Conservation (phyloP, 2,113 vertebrate species). For the Hassar affinis region DNA sequence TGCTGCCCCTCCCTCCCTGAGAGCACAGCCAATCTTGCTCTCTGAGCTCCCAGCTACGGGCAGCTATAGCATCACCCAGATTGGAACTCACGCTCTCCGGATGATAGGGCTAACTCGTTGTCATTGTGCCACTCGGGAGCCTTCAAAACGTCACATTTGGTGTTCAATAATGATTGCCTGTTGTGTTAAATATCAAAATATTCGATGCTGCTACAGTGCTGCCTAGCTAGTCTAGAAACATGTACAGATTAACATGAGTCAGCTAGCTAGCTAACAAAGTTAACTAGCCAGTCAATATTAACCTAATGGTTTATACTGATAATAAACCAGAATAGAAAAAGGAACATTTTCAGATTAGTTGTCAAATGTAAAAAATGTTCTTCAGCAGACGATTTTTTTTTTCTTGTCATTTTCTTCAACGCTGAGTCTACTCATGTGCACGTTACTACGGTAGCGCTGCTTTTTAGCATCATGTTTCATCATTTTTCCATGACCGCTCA, state of each 20-base stretch:
- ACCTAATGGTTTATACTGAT: no score
- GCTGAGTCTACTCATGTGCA: background rate
- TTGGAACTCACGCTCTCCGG: no score
- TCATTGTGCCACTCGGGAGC: no score
- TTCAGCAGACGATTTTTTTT: background rate
- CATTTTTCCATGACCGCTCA: background rate
- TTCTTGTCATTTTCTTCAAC: background rate
- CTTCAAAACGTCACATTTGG: background rate
- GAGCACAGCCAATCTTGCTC: no score
- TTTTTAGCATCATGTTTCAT: background rate
- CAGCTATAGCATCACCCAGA: no score
- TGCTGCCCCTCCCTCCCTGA: no score
- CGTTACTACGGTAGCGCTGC: background rate
- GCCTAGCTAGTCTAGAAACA: background rate
- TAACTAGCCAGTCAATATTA: background rate
- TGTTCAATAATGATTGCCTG: background rate
- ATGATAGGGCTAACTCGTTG: no score
- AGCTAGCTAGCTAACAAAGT: background rate
- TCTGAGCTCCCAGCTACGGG: no score
- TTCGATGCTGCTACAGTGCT: background rate
- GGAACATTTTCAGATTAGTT: background rate
- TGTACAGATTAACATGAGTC: background rate
- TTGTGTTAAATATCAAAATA: background rate
- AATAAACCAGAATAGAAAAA: background rate
- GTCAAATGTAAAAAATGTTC: background rate